Evolutionary conservation across 2,888 invertebrate species (phyloP).

Genomic region (Sisyra nigra): DNA sequence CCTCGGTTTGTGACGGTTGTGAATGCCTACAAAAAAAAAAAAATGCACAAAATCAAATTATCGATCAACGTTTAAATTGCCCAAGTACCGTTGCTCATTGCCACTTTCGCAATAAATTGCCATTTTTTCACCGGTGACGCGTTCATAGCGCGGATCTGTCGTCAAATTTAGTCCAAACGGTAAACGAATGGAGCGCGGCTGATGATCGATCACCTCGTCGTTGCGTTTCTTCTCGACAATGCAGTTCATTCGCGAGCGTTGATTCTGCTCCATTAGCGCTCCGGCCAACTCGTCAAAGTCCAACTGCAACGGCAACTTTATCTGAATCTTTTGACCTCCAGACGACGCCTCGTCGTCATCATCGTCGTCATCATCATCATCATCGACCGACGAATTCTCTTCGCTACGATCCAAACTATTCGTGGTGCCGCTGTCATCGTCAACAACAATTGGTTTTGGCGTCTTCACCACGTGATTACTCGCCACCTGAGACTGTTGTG

Average conservation of each 20-base stretch:
- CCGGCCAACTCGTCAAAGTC: conserved; percentile 72
- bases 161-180: conserved; percentile 51
- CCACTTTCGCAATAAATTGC: conserved; percentile 80
- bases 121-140: conserved; percentile 69
- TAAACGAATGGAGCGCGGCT: conserved; percentile 42
- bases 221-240: conserved; percentile 72
- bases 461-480: conserved; percentile 16
- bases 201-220: conserved; percentile 68
- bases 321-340: conserved; percentile 36
- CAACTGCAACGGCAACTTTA: conserved; percentile 65
- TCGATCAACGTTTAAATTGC: neutral
- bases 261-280: conserved; percentile 51
- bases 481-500: conserved; percentile 4
- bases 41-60: neutral
- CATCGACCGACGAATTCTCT: conserved; percentile 36
- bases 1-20: conserved; percentile 13
- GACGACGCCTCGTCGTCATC: conserved; percentile 39
- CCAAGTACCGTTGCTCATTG: conserved; percentile 38
- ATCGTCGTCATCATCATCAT: conserved; percentile 39
- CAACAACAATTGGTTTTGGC: conserved; percentile 13
- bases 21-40: conserved; percentile 4
- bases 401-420: conserved; percentile 23
- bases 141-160: conserved; percentile 54
- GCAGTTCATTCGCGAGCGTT: conserved; percentile 77
- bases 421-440: conserved; percentile 10